Evolutionary conservation across 1,140 invertebrate species (phyloP), one percentile per base, ranked within the genome.

Genomic region (Zaprionus vittiger): DNA sequence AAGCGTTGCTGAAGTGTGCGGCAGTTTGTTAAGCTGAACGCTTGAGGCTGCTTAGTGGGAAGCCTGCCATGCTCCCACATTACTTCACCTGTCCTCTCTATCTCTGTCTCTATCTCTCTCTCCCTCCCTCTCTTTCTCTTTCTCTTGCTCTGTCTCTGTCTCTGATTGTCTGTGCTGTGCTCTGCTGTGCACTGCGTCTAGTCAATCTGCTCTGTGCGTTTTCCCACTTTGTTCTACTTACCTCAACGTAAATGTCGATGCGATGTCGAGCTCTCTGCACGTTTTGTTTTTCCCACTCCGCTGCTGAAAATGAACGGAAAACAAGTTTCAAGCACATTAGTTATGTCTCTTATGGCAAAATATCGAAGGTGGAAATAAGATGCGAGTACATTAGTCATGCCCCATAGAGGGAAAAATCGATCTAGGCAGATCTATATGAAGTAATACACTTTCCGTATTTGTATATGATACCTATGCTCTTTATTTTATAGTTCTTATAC

Each of bases 1-100:
- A 81, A 79, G 80, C 80, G 67, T 64, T 62, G 70, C 75, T 72
- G 59, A 79, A 82, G 76, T 82, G 76, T 76, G 69, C 41, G 41
- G 41, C 41, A 47, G 41, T 47, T 47, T 47, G 41, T 47, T 47
- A 47, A 47, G 41, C 41, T 66, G 80, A 57, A 17, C 34, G 64
- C 64, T 66, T 73, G 65, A 81, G 44, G 60, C 62, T 47, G 41
- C 41, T 47, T 47, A 47, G 41, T 47, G 41, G 41, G 41, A 47
- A 17, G n/a, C 41, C 41, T 47, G 41, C n/a, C 41, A 17, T 9
- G n/a, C 6, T n/a, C 41, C 41, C 41, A 17, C n/a, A 47, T n/a
- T 17, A 47, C n/a, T 47, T 47, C 41, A 47, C 41, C 41, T 47
- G 41, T 17, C 41, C 14, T 41, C 38, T 41, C 38, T 15, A 5